Evolutionary conservation across 2,888 invertebrate genomes (phyloP).

Genomic region (Phalera bucephala): DNA sequence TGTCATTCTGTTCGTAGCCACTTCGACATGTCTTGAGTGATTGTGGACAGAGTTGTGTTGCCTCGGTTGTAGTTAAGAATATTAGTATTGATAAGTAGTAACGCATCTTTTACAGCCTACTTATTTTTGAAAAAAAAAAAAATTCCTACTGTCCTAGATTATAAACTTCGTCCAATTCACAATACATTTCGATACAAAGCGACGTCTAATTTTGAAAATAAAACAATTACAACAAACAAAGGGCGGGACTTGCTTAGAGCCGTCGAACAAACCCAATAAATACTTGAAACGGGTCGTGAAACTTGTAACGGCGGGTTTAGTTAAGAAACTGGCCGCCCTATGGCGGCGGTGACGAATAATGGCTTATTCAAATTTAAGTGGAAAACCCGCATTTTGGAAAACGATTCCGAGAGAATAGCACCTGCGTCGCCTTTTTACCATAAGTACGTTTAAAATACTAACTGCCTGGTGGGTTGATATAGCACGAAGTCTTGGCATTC

Average conservation of each 20-base stretch:
- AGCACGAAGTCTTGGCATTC: too few species aligned
- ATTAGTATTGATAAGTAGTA: too few species aligned
- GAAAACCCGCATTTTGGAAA: constrained; percentile 64
- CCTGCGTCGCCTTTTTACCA: constrained; percentile 45
- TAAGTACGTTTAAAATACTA: constrained; percentile 10
- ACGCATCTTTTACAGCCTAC: too few species aligned
- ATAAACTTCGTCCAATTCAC: too few species aligned
- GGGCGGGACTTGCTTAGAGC: background rate
- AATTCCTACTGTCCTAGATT: too few species aligned
- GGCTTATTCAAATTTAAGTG: constrained; percentile 75
- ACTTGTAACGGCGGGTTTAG: constrained; percentile 47
- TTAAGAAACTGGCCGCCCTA: constrained; percentile 38
- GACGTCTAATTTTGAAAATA: background rate
- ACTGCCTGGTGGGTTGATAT: too few species aligned
- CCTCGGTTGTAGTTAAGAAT: too few species aligned
- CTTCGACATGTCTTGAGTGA: too few species aligned
- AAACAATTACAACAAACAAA: background rate
- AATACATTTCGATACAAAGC: too few species aligned
- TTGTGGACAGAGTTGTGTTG: too few species aligned
- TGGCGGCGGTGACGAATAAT: constrained; percentile 54
- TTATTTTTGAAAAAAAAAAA: too few species aligned
- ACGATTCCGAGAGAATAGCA: constrained; percentile 48
- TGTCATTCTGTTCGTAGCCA: too few species aligned
- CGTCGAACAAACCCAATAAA: constrained; percentile 22
- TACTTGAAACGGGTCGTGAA: constrained; percentile 30